Base-by-base conservation (phyloP, 2,113 vertebrate species). In the Caloenas nicobarica region DNA sequence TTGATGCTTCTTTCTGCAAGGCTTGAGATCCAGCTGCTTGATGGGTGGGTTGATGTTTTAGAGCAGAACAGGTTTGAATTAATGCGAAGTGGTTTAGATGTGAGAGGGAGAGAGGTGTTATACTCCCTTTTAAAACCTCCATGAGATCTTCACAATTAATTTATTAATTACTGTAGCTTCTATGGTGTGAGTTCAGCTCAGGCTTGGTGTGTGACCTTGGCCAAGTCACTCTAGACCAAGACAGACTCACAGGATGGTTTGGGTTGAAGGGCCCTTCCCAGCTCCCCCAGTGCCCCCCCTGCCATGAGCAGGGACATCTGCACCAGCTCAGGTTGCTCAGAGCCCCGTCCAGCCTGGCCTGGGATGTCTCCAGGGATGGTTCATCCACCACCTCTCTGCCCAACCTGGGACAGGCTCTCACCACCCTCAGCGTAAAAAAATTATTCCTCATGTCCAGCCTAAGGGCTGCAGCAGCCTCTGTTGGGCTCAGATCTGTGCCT, bases 401-500 rank as follows among this genome's bases (percentile, higher is more conserved):
- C 16, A 44, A 44, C 42, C 42, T 44, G 42, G 42, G 42, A 3
- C 42, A 16, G 42, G 42, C 42, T 44, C 42, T 44, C 42, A 44
- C 16, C 42, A 44, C 42, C 42, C 42, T 44, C 42, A 44, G 42
- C 16, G 16, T 7, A 16, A 44, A 44, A 16, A 44, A 44, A 17
- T 17, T 3, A 16, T 44, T 44, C 42, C 42, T 17, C 42, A 16
- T 44, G 16, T 44, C 42, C 42, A 44, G 42, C 42, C 42, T 44
- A 16, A 44, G 77, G 68, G 40, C 58, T 73, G 42, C 51, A 22
- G 76, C 34, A 57, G 9, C 31, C 10, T 33, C 11, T 28, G 58
- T 44, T 0, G 1, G 33, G 23, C 64, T 62, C 42, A 6, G 26
- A 33, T 42, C 62, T 0, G 0, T 57, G 70, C 26, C 28, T 2